phyloP scores from a whole-genome alignment of 2,888 invertebrate species.

The Apodemia duryi region DNA sequence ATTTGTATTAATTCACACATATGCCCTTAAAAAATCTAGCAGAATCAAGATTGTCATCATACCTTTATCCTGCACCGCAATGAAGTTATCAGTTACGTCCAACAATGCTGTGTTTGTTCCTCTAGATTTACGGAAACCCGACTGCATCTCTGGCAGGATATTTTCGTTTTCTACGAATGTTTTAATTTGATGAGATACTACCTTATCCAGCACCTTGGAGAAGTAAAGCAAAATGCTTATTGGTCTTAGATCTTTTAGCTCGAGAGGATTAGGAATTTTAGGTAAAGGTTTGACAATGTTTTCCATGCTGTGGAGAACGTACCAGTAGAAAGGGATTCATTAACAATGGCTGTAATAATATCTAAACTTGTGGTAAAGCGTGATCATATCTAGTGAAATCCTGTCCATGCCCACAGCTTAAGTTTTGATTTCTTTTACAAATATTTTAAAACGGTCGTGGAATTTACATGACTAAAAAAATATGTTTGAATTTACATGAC shows the following conservation, averaged over 20 bases:
- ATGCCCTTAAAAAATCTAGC: no score
- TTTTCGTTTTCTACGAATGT: slow-evolving; percentile 16
- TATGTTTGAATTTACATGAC: no score
- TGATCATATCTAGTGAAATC: neutral
- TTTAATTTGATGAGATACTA: slow-evolving; percentile 16
- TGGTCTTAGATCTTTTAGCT: no score
- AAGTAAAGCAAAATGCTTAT: slow-evolving; percentile 3
- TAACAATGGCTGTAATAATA: neutral
- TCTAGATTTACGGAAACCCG: slow-evolving; percentile 21
- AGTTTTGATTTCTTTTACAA: no score
- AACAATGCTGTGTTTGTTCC: slow-evolving; percentile 22
- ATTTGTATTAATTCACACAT: neutral
- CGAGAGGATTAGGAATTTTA: no score
- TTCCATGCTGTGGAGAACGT: neutral
- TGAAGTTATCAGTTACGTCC: slow-evolving; percentile 21
- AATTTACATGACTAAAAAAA: no score
- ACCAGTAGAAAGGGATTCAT: neutral
- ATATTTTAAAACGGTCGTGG: no score
- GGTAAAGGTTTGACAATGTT: no score
- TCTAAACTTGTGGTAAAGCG: neutral
- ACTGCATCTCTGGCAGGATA: slow-evolving; percentile 21
- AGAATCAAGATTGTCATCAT: slow-evolving; percentile 1
- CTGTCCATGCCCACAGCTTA: no score
- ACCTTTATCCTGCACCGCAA: slow-evolving; percentile 13
- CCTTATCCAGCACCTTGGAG: slow-evolving; percentile 23